Conservation (phyloP, 2,888 invertebrate genomes). For the Globia sparganii region DNA sequence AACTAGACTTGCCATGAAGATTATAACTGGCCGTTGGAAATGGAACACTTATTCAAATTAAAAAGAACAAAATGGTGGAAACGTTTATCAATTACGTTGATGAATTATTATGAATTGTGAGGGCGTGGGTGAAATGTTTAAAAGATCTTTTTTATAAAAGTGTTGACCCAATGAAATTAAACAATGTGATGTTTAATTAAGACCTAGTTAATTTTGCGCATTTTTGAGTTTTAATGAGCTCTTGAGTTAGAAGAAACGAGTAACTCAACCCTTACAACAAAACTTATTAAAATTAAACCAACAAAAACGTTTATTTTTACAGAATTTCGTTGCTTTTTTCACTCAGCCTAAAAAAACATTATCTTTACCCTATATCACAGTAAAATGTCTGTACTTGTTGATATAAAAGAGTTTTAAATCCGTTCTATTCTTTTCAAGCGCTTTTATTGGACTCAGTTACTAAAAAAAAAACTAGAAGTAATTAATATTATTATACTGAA, state of each 20-base stretch:
- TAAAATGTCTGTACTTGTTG: neutral
- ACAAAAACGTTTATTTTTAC: neutral
- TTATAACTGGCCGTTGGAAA: constrained; percentile 47
- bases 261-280: too few relatives aligned
- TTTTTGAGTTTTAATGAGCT: neutral
- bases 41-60: constrained; percentile 62
- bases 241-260: too few relatives aligned
- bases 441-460: neutral
- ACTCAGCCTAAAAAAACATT: neutral
- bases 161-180: neutral
- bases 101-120: constrained; percentile 28
- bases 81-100: constrained; percentile 44
- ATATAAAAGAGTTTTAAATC: neutral
- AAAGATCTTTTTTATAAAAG: neutral
- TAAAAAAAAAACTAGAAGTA: neutral
- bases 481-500: too few relatives aligned
- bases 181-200: neutral
- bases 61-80: constrained; percentile 54
- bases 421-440: neutral
- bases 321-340: neutral
- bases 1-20: constrained; percentile 49
- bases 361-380: neutral
- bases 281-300: neutral
- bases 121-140: neutral
- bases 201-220: neutral